Base-by-base conservation (phyloP, 92 coral and sea anemone genomes). In the Micromussa lordhowensis region DNA sequence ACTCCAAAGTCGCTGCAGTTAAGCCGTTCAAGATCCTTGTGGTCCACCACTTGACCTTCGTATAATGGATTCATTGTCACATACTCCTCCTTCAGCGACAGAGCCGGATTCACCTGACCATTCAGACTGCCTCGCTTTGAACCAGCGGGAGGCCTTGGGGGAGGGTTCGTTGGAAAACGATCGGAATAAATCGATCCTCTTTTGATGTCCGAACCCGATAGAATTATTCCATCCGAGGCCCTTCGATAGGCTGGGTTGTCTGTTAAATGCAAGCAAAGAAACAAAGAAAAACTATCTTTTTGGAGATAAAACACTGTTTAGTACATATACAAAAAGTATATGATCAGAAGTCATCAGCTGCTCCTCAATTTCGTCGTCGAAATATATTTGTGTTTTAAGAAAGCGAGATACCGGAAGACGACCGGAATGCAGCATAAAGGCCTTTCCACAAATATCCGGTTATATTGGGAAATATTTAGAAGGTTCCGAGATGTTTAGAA, bases 1-100 rank as follows among this genome's bases (percentile, higher is more conserved):
- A 86, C 83, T 10, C 64, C 89, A 86, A 86, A 86, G 24, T 77
- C 83, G 51, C 89, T 78, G 35, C 89, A 77, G 29, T 78, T 86
- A 55, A 77, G 36, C 17, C 49, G 48, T 14, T 77, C 89, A 26
- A 86, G 82, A 78, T 78, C 89, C 76, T 78, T 86, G 59, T 86
- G 89, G 10, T 86, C 77, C 32, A 86, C 75, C 14, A 86, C 73
- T 19, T 86, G 82, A 5, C 83, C 89, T 34, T 86, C 89, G 76
- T 77, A 86, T 8, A 86, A 59, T 29, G 89, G 89, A 63, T 86
- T 86, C 89, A 86, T 86, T 35, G 89, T 86, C 7, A 86, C 77
- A 15, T 38, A 49, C 12, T 86, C 83, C 21, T 86, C 89, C 21
- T 29, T 48, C 14, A 86, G 64, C n/a, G 89, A 38, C 59, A 86